Conservation (phyloP, 2,888 invertebrate genomes). For the Amphipoea lucens region DNA sequence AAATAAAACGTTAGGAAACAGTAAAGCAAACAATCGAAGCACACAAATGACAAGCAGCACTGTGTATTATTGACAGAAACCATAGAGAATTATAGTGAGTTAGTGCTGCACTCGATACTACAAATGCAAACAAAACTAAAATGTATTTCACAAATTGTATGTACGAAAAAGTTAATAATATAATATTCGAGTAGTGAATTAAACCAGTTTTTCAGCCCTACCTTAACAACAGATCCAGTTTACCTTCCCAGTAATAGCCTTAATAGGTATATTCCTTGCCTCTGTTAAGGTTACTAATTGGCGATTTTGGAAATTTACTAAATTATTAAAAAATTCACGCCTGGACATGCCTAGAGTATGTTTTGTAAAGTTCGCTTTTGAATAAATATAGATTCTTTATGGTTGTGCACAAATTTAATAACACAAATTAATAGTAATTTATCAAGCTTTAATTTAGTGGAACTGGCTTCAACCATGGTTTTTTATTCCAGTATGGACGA, state of each 20-base stretch:
- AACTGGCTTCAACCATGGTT: rapidly evolving
- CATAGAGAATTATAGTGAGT: conserved; percentile 59
- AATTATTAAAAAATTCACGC: too few species aligned
- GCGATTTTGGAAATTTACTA: background rate
- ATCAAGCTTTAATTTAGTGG: background rate
- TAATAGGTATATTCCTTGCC: background rate
- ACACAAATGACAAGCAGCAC: conserved; percentile 80
- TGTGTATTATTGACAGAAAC: conserved; percentile 71
- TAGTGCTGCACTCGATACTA: conserved; percentile 20
- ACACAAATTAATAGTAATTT: too few species aligned
- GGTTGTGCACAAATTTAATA: background rate
- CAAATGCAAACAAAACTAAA: background rate
- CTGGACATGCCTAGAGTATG: background rate
- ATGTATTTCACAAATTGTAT: background rate
- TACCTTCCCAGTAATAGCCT: too few species aligned
- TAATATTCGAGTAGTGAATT: background rate
- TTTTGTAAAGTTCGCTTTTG: conserved; percentile 7
- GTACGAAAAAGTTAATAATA: background rate
- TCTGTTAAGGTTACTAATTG: too few species aligned
- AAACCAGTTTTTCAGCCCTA: background rate
- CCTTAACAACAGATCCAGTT: too few species aligned
- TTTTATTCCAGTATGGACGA: background rate
- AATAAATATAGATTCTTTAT: background rate
- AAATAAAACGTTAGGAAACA: conserved; percentile 83
- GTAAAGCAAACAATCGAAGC: conserved; percentile 88